Evolutionary conservation across 2,113 vertebrate genomes (phyloP).

Genomic region (Strix uralensis): DNA sequence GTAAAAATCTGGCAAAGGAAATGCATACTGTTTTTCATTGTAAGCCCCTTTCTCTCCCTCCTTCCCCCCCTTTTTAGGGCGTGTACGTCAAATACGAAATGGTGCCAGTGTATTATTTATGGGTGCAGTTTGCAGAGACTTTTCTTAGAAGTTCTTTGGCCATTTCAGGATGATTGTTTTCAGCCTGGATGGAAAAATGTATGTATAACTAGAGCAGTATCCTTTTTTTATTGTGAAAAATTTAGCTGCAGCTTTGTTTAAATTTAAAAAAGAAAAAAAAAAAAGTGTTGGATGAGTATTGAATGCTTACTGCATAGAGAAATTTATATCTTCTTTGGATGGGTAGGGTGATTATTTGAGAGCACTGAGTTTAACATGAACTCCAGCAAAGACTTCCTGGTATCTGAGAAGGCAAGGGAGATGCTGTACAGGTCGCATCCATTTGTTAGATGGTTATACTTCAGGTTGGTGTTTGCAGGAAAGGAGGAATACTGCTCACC

Average conservation of each 20-base stretch:
- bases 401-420: not conserved
- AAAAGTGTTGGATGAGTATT: not conserved
- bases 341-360: not conserved
- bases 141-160: not conserved
- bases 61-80: not conserved
- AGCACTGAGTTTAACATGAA: not conserved
- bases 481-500: not conserved
- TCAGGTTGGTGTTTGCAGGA: not conserved
- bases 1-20: constrained; percentile 40
- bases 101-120: not conserved
- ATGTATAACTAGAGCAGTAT: not conserved
- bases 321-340: not conserved
- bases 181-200: not conserved
- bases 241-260: not conserved
- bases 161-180: constrained; percentile 6
- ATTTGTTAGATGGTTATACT: not conserved
- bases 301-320: not conserved
- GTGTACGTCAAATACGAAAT: not conserved
- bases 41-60: not conserved
- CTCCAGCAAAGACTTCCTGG: not conserved
- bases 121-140: not conserved
- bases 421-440: not conserved
- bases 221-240: not conserved
- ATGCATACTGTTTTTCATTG: constrained; percentile 5
- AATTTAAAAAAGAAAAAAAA: not conserved